A percentile compares a stretch with the other conserved stretches of the same genome.
phyloP scores from a whole-genome alignment of 2,113 vertebrate species.

The Ivindomyrus marchei region DNA sequence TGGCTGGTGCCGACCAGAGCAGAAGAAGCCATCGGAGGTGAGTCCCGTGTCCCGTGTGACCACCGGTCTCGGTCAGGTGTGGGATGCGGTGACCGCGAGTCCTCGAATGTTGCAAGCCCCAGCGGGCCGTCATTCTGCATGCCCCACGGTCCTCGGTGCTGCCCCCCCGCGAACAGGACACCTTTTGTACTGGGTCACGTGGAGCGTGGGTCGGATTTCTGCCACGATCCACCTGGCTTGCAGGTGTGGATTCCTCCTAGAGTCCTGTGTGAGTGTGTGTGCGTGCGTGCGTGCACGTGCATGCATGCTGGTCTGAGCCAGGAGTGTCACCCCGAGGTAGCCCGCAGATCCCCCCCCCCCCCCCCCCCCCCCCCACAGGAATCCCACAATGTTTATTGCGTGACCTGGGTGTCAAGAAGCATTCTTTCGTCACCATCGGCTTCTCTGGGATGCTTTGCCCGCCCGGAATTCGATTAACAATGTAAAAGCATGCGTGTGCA shows the following conservation, averaged over 20 bases:
- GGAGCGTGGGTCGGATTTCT: background rate
- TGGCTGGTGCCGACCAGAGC: conserved; percentile 83
- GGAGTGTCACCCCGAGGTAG: background rate
- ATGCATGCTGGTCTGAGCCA: background rate
- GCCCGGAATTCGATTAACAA: background rate
- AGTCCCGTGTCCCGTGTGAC: conserved; percentile 2
- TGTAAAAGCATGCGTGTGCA: background rate
- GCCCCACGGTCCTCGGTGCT: background rate
- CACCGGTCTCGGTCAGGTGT: background rate
- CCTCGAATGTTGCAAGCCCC: too few species aligned
- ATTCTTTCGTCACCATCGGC: background rate
- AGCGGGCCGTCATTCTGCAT: background rate
- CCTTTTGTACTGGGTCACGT: background rate
- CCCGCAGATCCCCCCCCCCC: too few species aligned
- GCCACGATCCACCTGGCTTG: background rate
- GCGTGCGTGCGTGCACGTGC: background rate
- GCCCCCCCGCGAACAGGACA: background rate
- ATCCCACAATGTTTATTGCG: background rate
- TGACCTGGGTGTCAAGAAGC: background rate
- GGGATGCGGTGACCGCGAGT: background rate
- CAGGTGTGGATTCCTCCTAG: background rate
- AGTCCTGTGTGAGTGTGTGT: background rate
- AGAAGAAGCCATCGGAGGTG: conserved; percentile 95
- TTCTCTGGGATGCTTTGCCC: background rate
- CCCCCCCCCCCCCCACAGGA: background rate